Base-by-base conservation (phyloP, 2,113 vertebrate species). In the Anhinga rufa region DNA sequence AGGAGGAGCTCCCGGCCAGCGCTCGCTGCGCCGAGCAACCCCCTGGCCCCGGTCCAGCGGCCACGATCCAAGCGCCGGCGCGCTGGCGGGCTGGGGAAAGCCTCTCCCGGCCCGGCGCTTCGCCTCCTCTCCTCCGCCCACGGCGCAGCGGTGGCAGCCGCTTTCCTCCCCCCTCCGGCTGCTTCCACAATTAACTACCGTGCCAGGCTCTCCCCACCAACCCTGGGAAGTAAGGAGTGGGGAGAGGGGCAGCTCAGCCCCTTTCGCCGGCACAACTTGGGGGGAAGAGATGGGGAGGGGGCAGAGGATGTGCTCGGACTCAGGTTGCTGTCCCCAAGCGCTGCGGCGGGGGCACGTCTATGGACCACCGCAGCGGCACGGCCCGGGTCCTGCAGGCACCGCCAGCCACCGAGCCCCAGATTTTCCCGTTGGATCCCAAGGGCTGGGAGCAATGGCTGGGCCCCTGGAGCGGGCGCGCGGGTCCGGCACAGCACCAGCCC, bases 41-140 rank as follows among this genome's bases (percentile, higher is more conserved):
- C 92, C 87, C 92, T 97, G 96, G 96, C 96, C 90, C 14, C 1
- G 46, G 4, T 68, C 96, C 96, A 97, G 96, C 7, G 88, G 95
- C 96, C 22, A 32, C 57, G 71, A 92, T 97, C 95, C 95, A 95
- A 96, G 94, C 54, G 17, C 84, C 40, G 40, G 21, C 36, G 26
- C 20, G 10, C 40, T 64, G 40, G 51, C 60, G 18, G 57, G 82
- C 72, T 85, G 48, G 96, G 95, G 95, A 86, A 97, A 95, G 93
- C 96, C 97, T 94, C 88, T 84, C 79, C 20, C 7, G 42, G 40
- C 29, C 29, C 31, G 1, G 46, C 1, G 12, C 60, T 24, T 65
- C 34, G 17, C 71, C 80, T 49, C 80, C 16, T 15, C 84, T 75
- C 89, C 70, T 78, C 89, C 34, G 4, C 93, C 92, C 82, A 40